These are phyloP conservation scores for Lasioglossum albipes DNA, from an alignment of 1,140 invertebrate genomes.

Conservation along the genomic window DNA sequence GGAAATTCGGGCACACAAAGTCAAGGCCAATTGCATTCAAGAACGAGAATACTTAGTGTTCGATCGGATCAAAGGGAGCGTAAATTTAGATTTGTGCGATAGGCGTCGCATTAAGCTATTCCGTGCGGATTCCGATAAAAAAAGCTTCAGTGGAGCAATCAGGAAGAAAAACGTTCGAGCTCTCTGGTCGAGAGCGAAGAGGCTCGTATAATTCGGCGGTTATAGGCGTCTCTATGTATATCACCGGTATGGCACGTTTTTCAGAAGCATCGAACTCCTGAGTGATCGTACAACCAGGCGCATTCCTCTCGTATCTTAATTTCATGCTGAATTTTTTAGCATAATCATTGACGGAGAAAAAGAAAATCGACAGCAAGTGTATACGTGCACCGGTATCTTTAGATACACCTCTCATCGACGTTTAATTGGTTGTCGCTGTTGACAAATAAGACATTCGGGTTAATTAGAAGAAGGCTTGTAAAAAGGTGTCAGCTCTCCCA, in stretches of 20 bases:
- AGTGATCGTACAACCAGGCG: not conserved
- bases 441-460: not conserved
- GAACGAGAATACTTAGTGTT: slow-evolving; percentile 38
- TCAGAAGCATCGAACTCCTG: slow-evolving; percentile 11
- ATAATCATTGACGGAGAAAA: too few species aligned
- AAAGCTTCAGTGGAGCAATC: not conserved
- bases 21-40: slow-evolving; percentile 39
- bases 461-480: not conserved
- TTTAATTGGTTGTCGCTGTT: not conserved
- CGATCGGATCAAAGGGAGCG: slow-evolving; percentile 16
- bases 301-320: slow-evolving; percentile 19
- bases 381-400: too few species aligned
- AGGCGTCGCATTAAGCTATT: slow-evolving; percentile 13
- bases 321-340: slow-evolving; percentile 30
- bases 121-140: slow-evolving; percentile 24
- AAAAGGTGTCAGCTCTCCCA: slow-evolving; percentile 18
- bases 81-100: slow-evolving; percentile 46
- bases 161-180: not conserved
- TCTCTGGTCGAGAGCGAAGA: slow-evolving; percentile 21
- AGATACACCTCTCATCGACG: not conserved
- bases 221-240: slow-evolving; percentile 14
- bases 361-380: not conserved
- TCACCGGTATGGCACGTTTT: slow-evolving; percentile 20
- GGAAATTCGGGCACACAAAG: slow-evolving; percentile 4
- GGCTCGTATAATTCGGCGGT: slow-evolving; percentile 18